Evolutionary conservation across 2,113 vertebrate genomes (phyloP).

Genomic region (Phylloscopus trochiloides): DNA sequence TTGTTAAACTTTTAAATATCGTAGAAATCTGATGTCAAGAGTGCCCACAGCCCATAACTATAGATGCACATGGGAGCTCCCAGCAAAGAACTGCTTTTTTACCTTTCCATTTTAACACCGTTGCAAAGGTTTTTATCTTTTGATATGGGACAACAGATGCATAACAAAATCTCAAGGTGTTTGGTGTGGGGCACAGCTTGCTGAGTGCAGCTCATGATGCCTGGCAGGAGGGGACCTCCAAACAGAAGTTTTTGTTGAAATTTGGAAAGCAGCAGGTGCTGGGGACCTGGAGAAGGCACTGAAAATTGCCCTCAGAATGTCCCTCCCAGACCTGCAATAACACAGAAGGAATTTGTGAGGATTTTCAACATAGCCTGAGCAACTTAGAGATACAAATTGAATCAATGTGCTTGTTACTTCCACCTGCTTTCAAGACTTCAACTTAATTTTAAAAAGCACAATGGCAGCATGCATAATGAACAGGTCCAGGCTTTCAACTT

Average conservation of each 20-base stretch:
- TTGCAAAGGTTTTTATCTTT: neutral
- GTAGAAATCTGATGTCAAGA: accelerated
- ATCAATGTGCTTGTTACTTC: neutral
- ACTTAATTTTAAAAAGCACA: neutral
- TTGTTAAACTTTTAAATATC: neutral
- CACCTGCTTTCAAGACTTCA: neutral
- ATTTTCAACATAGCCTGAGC: neutral
- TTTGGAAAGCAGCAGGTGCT: neutral
- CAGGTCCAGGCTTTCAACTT: neutral
- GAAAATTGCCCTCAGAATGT: neutral
- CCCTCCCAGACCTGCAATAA: neutral
- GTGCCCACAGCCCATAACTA: neutral
- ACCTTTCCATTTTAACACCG: neutral
- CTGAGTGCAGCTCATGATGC: neutral
- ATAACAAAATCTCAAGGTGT: accelerated
- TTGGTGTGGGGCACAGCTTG: neutral
- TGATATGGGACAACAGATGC: accelerated
- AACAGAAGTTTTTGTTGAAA: neutral
- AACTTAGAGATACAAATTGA: neutral
- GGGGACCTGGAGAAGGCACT: neutral
- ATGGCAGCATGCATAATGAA: neutral
- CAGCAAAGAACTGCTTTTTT: neutral
- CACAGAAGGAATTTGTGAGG: accelerated
- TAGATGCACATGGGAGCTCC: neutral
- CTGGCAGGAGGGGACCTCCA: neutral